These are phyloP conservation scores for Empidonax alnorum DNA, from an alignment of 2,113 vertebrate species.

Conservation along the genomic window DNA sequence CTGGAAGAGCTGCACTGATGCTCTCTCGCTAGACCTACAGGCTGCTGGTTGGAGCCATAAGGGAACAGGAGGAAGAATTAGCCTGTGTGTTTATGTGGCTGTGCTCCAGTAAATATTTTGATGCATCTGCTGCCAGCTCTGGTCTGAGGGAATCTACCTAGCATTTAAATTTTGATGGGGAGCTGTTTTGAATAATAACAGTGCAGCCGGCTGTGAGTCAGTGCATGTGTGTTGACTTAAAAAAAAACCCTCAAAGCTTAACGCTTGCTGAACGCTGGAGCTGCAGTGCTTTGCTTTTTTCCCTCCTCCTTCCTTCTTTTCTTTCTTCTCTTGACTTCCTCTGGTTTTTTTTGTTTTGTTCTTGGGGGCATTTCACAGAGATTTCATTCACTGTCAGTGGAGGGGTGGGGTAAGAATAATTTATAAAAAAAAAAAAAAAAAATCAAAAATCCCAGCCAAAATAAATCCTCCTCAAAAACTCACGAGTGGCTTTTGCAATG, in stretches of 20 bases:
- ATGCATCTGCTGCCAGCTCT: conserved; percentile 68
- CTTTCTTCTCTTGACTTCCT: conserved; percentile 53
- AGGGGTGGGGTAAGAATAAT: background rate
- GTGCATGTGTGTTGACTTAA: conserved; percentile 77
- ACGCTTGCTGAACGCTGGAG: conserved; percentile 69
- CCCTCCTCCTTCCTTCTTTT: conserved; percentile 52
- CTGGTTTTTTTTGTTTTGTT: conserved; percentile 3
- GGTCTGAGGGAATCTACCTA: conserved; percentile 68
- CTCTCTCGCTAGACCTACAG: conserved; percentile 66
- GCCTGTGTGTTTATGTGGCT: conserved; percentile 70
- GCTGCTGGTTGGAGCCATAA: conserved; percentile 68
- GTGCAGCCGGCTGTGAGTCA: conserved; percentile 75
- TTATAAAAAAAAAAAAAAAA: background rate
- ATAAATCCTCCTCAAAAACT: conserved; percentile 51
- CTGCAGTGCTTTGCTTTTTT: conserved; percentile 73
- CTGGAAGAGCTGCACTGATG: conserved; percentile 49
- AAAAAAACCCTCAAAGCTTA: conserved; percentile 65
- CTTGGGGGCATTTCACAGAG: conserved; percentile 38
- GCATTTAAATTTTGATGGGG: conserved; percentile 71
- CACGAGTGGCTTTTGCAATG: conserved; percentile 80
- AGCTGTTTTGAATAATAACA: conserved; percentile 72
- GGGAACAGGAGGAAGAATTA: conserved; percentile 62
- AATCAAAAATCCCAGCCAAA: background rate
- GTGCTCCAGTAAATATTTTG: conserved; percentile 73
- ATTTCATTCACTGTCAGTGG: conserved; percentile 44